Conservation (phyloP, 1,140 invertebrate genomes). For the Portunus trituberculatus region DNA sequence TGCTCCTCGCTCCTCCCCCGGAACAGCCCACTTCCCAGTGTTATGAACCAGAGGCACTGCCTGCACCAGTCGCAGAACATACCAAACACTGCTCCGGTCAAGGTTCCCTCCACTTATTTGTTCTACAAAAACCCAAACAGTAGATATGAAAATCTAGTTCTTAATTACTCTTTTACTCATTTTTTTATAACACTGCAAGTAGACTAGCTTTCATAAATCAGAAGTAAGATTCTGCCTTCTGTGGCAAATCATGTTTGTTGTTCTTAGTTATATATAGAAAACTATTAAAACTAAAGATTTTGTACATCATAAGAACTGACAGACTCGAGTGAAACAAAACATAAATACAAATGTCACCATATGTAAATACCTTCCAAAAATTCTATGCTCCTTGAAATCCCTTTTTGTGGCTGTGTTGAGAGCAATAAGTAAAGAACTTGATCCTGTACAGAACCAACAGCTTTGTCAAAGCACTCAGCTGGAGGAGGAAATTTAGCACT, state of each 20-base stretch:
- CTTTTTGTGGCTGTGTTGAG: conserved; percentile 65
- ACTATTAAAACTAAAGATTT: too few species aligned
- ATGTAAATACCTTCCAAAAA: conserved; percentile 64
- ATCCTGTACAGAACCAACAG: conserved; percentile 50
- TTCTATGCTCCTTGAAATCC: conserved; percentile 54
- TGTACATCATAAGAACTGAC: too few species aligned
- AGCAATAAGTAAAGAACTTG: conserved; percentile 62
- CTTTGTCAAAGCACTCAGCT: conserved; percentile 53
- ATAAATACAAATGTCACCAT: background rate
- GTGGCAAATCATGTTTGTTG: too few species aligned
- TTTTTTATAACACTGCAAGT: too few species aligned
- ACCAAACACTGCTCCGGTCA: conserved; percentile 64
- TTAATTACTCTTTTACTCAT: too few species aligned
- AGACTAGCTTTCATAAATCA: too few species aligned
- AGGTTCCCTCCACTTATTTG: conserved; percentile 65
- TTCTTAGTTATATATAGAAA: too few species aligned
- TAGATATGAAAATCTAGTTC: background rate
- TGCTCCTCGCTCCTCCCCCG: conserved; percentile 44
- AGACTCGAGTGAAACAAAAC: too few species aligned
- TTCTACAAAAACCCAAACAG: conserved; percentile 32
- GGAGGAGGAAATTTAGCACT: conserved; percentile 57
- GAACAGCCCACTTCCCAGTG: conserved; percentile 58
- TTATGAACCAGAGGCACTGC: conserved; percentile 57
- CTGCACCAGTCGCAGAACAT: conserved; percentile 70
- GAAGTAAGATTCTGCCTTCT: too few species aligned